Evolutionary conservation across 1,140 invertebrate species (phyloP).

Genomic region (Ridgeia piscesae): DNA sequence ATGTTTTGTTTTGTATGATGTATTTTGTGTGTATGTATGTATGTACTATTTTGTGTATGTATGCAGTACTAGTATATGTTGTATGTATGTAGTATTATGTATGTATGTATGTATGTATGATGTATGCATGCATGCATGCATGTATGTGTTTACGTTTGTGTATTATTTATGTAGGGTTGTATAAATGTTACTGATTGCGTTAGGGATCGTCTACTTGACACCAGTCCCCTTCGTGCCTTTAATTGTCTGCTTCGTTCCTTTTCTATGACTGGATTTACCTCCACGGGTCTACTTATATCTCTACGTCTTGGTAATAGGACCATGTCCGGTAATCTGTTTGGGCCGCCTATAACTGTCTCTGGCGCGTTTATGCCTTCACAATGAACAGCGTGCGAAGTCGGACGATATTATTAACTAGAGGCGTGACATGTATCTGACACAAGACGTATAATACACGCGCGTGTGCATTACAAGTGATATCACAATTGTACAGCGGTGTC

Average conservation of each 20-base stretch:
- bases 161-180: too few species aligned
- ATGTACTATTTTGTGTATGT: too few species aligned
- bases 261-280: neutral
- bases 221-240: too few species aligned
- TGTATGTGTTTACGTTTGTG: too few species aligned
- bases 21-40: too few species aligned
- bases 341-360: neutral
- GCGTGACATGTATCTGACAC: neutral
- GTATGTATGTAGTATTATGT: too few species aligned
- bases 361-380: neutral
- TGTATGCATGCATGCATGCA: too few species aligned
- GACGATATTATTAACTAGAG: neutral
- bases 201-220: too few species aligned
- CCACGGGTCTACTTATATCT: neutral
- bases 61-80: too few species aligned
- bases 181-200: too few species aligned
- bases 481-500: neutral
- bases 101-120: too few species aligned
- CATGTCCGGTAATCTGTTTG: neutral
- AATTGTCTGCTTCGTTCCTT: neutral
- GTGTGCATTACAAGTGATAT: neutral
- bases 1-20: too few species aligned
- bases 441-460: neutral
- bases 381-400: neutral
- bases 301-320: neutral